Evolutionary conservation across 2,888 invertebrate species (phyloP).

Genomic region (Agrotis ipsilon): DNA sequence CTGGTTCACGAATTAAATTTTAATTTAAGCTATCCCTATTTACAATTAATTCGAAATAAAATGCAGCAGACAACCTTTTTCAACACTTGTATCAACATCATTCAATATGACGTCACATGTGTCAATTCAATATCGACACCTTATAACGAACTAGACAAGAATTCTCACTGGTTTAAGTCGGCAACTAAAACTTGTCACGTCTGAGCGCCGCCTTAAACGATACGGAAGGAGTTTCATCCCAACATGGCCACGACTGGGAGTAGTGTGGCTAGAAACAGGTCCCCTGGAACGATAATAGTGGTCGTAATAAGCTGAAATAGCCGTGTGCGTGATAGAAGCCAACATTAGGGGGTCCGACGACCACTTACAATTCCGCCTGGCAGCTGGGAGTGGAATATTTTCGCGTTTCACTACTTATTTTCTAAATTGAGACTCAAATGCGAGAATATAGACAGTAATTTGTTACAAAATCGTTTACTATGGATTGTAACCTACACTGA

Average conservation of each 20-base stretch:
- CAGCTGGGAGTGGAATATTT: conserved; percentile 23
- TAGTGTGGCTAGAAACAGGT: conserved; percentile 60
- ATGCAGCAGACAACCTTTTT: not conserved
- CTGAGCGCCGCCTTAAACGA: conserved; percentile 59
- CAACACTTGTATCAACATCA: not conserved
- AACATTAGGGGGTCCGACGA: conserved; percentile 58
- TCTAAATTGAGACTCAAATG: conserved; percentile 16
- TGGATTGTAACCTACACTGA: not conserved
- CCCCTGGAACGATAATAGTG: conserved; percentile 65
- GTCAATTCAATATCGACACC: conserved; percentile 8
- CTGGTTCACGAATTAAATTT: not conserved
- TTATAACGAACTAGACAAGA: conserved; percentile 23
- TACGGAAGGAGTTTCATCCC: conserved; percentile 67
- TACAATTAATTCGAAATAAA: conserved; percentile 19
- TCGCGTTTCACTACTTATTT: conserved; percentile 31
- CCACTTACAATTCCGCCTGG: conserved; percentile 35
- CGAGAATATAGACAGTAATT: not conserved
- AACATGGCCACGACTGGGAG: conserved; percentile 61
- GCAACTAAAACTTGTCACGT: conserved; percentile 48
- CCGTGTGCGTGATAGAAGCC: conserved; percentile 51
- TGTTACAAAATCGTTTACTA: not conserved
- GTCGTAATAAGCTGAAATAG: conserved; percentile 66
- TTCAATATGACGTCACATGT: conserved; percentile 17
- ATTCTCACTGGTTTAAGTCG: conserved; percentile 33
- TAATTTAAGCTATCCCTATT: conserved; percentile 9